A percentile compares a stretch with the other conserved stretches of the same genome.
These are phyloP conservation scores for Drosophila multiciliata DNA, from an alignment of 2,888 invertebrate genomes.

Conservation along the genomic window DNA sequence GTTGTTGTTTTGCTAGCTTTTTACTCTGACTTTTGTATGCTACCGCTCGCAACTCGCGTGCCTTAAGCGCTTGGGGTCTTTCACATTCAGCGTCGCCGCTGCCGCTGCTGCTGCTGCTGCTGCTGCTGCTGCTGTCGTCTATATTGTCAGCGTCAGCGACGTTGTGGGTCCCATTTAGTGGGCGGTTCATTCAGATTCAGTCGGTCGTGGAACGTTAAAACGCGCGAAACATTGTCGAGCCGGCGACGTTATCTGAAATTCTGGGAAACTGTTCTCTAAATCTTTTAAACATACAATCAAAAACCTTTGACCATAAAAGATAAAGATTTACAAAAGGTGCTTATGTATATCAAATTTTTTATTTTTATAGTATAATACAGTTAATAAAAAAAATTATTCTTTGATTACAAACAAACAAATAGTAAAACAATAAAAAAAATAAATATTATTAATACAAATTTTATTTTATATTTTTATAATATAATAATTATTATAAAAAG, in stretches of 20 bases:
- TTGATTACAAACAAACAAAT: neutral
- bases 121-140: constrained; percentile 12
- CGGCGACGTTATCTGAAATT: constrained; percentile 44
- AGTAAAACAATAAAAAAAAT: neutral
- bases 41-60: constrained; percentile 71
- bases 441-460: neutral
- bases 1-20: constrained; percentile 21
- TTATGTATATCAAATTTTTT: neutral
- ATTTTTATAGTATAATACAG: neutral
- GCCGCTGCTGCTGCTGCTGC: constrained; percentile 3
- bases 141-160: constrained; percentile 17
- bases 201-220: constrained; percentile 61
- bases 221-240: constrained; percentile 53
- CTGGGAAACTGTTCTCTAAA: constrained; percentile 14
- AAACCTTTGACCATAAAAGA: constrained; percentile 13
- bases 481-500: neutral
- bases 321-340: constrained; percentile 19
- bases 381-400: neutral
- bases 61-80: constrained; percentile 51
- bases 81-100: constrained; percentile 37
- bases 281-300: constrained; percentile 8
- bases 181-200: constrained; percentile 67
- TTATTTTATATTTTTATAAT: neutral
- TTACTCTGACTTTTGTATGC: constrained; percentile 52
- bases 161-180: constrained; percentile 51